phyloP scores from a whole-genome alignment of 2,113 vertebrate species.

The Engraulis encrasicolus region DNA sequence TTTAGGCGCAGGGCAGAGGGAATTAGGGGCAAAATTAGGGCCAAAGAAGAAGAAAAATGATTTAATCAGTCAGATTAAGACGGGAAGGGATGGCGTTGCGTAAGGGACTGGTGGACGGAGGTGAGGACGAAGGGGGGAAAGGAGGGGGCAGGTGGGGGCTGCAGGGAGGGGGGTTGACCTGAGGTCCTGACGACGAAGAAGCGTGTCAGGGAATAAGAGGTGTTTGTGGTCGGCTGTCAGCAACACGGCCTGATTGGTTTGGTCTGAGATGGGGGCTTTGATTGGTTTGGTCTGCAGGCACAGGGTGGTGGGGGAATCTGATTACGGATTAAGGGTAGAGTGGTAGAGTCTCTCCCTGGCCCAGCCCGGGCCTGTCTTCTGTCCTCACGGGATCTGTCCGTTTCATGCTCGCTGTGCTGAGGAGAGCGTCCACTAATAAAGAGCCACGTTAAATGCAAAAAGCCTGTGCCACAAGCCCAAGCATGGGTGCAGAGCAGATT shows the following conservation, averaged over 20 bases:
- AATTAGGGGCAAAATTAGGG: constrained; percentile 63
- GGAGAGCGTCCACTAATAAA: not conserved
- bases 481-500: too few species aligned
- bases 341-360: too few species aligned
- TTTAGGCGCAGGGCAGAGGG: constrained; percentile 36
- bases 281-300: not conserved
- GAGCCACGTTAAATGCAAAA: not conserved
- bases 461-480: not conserved
- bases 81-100: constrained; percentile 66
- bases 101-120: constrained; percentile 41
- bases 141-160: too few species aligned
- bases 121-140: not conserved
- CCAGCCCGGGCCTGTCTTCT: not conserved
- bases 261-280: not conserved
- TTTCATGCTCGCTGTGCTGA: not conserved
- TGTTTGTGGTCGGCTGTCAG: constrained; percentile 26
- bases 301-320: not conserved
- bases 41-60: constrained; percentile 73
- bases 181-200: constrained; percentile 21
- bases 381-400: constrained; percentile 8
- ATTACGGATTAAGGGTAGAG: not conserved
- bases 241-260: not conserved
- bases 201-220: not conserved
- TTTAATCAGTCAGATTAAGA: constrained; percentile 82
- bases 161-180: not conserved